These are phyloP conservation scores for Lytechinus pictus DNA, from an alignment of 35 echinoderm and acorn worm genomes.

Conservation along the genomic window DNA sequence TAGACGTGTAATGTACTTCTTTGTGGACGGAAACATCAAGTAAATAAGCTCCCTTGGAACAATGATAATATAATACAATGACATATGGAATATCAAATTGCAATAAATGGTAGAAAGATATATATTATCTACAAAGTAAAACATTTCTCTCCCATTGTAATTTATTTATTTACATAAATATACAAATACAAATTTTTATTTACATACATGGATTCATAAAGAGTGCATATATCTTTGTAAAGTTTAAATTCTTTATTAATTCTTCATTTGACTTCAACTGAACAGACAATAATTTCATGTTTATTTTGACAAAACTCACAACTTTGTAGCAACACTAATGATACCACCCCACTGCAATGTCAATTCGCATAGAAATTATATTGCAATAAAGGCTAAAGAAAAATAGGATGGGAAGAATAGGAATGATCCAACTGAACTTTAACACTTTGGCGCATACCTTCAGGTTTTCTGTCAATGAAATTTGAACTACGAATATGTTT, in stretches of 20 bases:
- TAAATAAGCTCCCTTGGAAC: not conserved
- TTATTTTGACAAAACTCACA: no score
- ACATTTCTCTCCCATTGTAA: not conserved
- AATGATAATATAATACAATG: not conserved
- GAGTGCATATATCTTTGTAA: not conserved
- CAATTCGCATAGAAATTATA: not conserved
- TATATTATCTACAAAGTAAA: not conserved
- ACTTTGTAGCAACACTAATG: not conserved
- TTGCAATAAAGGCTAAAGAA: not conserved
- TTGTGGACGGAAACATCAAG: not conserved
- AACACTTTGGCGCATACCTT: not conserved
- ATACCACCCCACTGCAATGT: not conserved
- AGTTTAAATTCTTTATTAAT: not conserved
- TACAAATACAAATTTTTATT: not conserved
- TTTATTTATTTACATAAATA: not conserved
- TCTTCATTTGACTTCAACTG: not conserved
- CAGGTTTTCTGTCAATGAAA: not conserved
- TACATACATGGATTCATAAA: not conserved
- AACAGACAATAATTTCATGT: not conserved
- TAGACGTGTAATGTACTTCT: not conserved
- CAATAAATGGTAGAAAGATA: no score
- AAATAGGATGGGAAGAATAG: not conserved
- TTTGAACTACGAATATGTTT: not conserved
- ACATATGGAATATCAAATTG: not conserved
- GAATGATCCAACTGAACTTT: not conserved